A percentile compares a stretch with the other conserved stretches of the same genome.
These are phyloP conservation scores for Phragmatobia fuliginosa DNA, from an alignment of 2,888 invertebrate species.

Conservation along the genomic window DNA sequence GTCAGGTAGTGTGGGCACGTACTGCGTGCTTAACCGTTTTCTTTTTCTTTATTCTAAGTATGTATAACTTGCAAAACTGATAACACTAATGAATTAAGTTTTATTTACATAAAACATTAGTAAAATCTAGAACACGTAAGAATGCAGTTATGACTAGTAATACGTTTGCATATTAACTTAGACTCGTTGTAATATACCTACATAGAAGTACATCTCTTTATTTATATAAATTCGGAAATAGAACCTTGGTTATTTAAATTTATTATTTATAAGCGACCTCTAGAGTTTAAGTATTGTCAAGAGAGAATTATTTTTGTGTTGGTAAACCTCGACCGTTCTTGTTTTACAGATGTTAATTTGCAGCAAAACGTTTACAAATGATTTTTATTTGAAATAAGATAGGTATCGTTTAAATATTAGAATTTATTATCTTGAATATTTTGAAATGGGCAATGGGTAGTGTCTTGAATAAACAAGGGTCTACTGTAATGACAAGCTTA, in stretches of 20 bases:
- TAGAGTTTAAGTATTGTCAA: too few species aligned
- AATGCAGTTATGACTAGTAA: neutral
- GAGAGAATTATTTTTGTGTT: neutral
- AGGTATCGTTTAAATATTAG: neutral
- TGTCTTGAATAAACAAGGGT: too few species aligned
- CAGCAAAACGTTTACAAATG: neutral
- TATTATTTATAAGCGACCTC: too few species aligned
- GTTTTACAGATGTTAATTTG: too few species aligned
- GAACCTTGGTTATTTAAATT: too few species aligned
- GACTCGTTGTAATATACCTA: neutral
- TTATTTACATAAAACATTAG: neutral
- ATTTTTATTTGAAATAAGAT: neutral
- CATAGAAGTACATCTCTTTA: neutral
- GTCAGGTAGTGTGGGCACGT: too few species aligned
- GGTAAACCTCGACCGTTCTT: neutral
- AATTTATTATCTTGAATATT: neutral
- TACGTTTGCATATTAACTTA: neutral
- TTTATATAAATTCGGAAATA: neutral
- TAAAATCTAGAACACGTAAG: neutral
- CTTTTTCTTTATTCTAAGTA: too few species aligned
- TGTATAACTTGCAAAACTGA: neutral
- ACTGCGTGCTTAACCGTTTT: too few species aligned
- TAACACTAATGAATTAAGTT: neutral
- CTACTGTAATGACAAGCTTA: too few species aligned
- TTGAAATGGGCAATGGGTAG: too few species aligned